Percentiles rank a stretch among this genome's conserved stretches.
These are phyloP conservation scores for Xenopus laevis DNA, from an alignment of 2,113 vertebrate species.

Conservation along the genomic window DNA sequence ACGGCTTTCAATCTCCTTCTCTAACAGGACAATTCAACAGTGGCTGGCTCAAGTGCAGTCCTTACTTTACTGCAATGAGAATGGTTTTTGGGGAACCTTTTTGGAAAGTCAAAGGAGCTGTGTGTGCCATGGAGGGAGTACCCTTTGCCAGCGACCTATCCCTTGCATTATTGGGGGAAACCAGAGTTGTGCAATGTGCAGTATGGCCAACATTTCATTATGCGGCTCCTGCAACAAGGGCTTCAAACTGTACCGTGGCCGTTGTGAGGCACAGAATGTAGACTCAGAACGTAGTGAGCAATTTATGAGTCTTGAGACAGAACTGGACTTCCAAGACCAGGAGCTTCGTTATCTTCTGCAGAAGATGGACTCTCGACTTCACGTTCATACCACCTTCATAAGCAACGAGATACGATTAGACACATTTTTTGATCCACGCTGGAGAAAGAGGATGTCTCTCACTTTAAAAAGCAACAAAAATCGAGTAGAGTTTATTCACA, in stretches of 20 bases:
- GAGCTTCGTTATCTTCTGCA: conserved; percentile 97
- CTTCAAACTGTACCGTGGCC: conserved; percentile 94
- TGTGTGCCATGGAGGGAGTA: conserved; percentile 91
- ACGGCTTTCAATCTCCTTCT: neutral
- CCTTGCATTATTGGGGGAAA: conserved; percentile 96
- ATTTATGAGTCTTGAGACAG: conserved; percentile 98
- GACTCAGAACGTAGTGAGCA: conserved; percentile 98
- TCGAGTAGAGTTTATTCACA: conserved; percentile 97
- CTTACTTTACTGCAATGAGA: conserved; percentile 97
- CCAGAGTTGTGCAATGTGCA: conserved; percentile 99
- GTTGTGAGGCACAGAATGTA: conserved; percentile 96
- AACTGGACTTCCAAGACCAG: conserved; percentile 97
- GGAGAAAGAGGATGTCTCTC: conserved; percentile 98
- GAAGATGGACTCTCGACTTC: conserved; percentile 97
- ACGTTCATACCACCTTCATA: conserved; percentile 97
- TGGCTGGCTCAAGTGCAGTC: conserved; percentile 97
- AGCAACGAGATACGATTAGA: conserved; percentile 97
- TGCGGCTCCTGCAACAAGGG: conserved; percentile 99
- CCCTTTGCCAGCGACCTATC: conserved; percentile 91
- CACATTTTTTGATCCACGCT: conserved; percentile 96
- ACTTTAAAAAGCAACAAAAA: conserved; percentile 99
- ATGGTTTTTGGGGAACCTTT: conserved; percentile 97
- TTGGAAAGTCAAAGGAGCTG: conserved; percentile 94
- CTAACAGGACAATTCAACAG: conserved; percentile 90
- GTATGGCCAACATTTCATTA: conserved; percentile 95